Evolutionary conservation across 1,140 invertebrate genomes (phyloP), one percentile per base, ranked within the genome.

Genomic region (Ceratina calcarata): DNA sequence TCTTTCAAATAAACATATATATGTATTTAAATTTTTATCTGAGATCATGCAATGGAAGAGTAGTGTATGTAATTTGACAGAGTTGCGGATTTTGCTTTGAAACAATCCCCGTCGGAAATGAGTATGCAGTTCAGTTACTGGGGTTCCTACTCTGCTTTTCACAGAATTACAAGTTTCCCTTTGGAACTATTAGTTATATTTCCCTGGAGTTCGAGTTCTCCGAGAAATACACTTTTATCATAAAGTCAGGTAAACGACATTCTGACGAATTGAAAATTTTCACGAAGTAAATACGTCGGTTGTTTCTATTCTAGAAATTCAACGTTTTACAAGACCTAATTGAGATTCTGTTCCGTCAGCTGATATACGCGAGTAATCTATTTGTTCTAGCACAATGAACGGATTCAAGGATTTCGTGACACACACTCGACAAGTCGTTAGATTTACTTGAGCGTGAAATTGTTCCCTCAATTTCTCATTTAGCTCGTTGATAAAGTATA

Each of bases 361-460:
- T 6, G 32, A 37, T 13, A 58, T 62, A 57, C 51, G 12, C 20
- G 10, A 16, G 12, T 7, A 1, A 24, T 18, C 12, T 58, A 24
- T 74, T 78, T 10, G 22, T 16, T 18, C 2, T 12, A 45, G 32
- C n/a, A 65, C 32, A 74, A 74, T 82, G 61, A 79, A 76, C 18
- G 27, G 22, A 51, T 67, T 82, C 75, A 69, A 74, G 49, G 76
- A 83, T 74, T 80, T 74, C 49, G 49, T 66, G 71, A 37, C 32
- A 37, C 32, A 79, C 74, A 58, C 13, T 10, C 62, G 51, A 78
- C 67, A 66, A 66, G 37, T 8, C 13, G 18, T 20, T 22, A 68
- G 53, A 80, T 67, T 84, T 83, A 83, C 65, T 80, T 83, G 60
- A 80, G 83, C 81, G 60, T 84, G 81, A 84, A 83, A 84, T 84